Evolutionary conservation across 2,888 invertebrate genomes (phyloP).

Genomic region (Diabrotica balteata): DNA sequence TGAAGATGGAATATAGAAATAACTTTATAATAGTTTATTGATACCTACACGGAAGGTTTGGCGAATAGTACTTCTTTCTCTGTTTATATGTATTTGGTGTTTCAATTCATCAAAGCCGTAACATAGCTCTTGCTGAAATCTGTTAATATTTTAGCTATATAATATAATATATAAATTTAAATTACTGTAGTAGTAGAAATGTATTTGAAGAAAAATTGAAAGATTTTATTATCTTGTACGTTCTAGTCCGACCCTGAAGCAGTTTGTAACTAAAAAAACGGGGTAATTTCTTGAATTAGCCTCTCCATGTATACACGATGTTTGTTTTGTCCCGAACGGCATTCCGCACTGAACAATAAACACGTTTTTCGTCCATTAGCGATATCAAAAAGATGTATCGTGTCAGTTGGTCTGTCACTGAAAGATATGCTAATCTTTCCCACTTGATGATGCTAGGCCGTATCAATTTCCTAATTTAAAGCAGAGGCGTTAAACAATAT

Average conservation of each 20-base stretch:
- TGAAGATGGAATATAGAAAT: too few relatives aligned
- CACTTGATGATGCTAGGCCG: slow-evolving; percentile 3
- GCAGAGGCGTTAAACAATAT: slow-evolving; percentile 13
- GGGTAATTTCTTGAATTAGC: slow-evolving; percentile 31
- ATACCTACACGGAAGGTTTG: too few relatives aligned
- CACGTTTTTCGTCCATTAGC: slow-evolving; percentile 38
- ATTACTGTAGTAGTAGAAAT: too few relatives aligned
- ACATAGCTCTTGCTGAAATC: too few relatives aligned
- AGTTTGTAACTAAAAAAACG: slow-evolving; percentile 26
- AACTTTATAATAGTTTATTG: too few relatives aligned
- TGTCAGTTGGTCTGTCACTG: slow-evolving; percentile 29
- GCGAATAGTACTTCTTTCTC: too few relatives aligned
- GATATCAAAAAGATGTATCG: slow-evolving; percentile 37
- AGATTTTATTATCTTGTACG: too few relatives aligned
- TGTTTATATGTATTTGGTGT: too few relatives aligned
- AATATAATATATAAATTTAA: too few relatives aligned
- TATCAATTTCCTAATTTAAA: slow-evolving; percentile 33
- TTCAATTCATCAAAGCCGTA: too few relatives aligned
- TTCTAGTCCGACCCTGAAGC: neutral
- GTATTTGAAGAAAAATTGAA: too few relatives aligned
- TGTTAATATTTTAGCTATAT: too few relatives aligned
- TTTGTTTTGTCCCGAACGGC: slow-evolving; percentile 32
- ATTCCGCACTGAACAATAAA: slow-evolving; percentile 36
- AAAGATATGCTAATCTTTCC: slow-evolving; percentile 34
- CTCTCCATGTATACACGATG: slow-evolving; percentile 30